These are phyloP conservation scores for Ascidia mentula DNA, from an alignment of 23 tunicate species.

Conservation along the genomic window DNA sequence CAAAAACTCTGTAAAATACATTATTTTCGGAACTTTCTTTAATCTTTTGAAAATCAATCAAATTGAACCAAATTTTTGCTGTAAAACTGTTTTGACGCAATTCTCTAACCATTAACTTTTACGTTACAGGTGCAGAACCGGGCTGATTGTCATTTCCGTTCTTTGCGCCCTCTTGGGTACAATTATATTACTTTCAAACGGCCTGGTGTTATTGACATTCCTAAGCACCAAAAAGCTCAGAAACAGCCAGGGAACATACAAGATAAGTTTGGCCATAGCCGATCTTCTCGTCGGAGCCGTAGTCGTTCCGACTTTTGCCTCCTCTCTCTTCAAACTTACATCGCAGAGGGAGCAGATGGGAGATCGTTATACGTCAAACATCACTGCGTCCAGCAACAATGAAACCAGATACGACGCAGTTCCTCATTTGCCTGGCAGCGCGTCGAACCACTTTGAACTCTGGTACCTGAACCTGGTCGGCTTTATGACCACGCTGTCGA, in stretches of 20 bases:
- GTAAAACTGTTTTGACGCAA: not conserved
- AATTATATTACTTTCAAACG: constrained; percentile 6
- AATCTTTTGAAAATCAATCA: not conserved
- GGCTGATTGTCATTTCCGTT: not conserved
- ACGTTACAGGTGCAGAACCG: constrained; percentile 8
- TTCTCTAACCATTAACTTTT: no score
- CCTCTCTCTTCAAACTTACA: constrained; percentile 3
- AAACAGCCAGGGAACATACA: constrained; percentile 62
- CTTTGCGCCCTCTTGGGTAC: not conserved
- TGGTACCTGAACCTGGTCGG: constrained; percentile 12
- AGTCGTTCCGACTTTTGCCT: constrained; percentile 36
- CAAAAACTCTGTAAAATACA: no score
- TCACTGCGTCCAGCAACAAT: not conserved
- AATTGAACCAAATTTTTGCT: not conserved
- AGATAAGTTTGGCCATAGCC: constrained; percentile 39
- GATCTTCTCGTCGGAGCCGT: constrained; percentile 42
- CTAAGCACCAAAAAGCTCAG: constrained; percentile 21
- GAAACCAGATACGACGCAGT: constrained; percentile 7
- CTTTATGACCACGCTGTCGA: constrained; percentile 9
- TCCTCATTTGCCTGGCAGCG: constrained; percentile 25
- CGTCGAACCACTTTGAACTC: not conserved
- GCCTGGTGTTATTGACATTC: constrained; percentile 8
- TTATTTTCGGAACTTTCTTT: no score
- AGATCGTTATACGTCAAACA: not conserved
- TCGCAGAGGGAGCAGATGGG: constrained; percentile 8